These are phyloP conservation scores for Forbesichthys agassizii DNA, from an alignment of 2,113 vertebrate genomes.

Conservation along the genomic window DNA sequence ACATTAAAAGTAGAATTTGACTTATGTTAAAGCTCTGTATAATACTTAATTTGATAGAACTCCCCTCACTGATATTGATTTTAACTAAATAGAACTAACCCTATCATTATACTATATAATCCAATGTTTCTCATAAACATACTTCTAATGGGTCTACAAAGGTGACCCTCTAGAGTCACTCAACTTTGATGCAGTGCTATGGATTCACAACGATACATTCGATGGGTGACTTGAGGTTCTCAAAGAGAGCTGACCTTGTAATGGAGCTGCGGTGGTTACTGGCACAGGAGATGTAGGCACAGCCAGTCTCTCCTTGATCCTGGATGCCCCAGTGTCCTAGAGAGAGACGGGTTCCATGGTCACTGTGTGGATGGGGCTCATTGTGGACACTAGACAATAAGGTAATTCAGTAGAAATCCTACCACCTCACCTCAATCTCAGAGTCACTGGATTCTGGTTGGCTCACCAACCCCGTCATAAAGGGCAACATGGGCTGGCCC, in stretches of 20 bases:
- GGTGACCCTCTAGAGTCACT: no score
- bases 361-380: not conserved
- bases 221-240: not conserved
- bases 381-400: not conserved
- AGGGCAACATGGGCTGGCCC: conserved; percentile 97
- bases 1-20: no score
- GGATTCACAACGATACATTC: no score
- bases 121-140: no score
- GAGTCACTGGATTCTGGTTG: conserved; percentile 93
- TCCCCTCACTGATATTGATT: no score
- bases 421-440: conserved; percentile 86
- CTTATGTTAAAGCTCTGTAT: no score
- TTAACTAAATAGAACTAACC: no score
- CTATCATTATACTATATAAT: no score
- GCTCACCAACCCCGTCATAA: conserved; percentile 78
- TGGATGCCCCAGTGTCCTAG: conserved; percentile 79
- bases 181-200: no score
- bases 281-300: conserved; percentile 65
- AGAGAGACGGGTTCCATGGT: not conserved
- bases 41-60: no score
- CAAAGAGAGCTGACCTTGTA: conserved; percentile 53
- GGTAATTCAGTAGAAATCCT: not conserved
- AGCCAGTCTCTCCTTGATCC: conserved; percentile 63
- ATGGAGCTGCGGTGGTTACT: conserved; percentile 63
- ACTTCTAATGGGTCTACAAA: no score